Evolutionary conservation across 2,113 vertebrate genomes (phyloP), one percentile per base, ranked within the genome.

Genomic region (Noctilio leporinus): DNA sequence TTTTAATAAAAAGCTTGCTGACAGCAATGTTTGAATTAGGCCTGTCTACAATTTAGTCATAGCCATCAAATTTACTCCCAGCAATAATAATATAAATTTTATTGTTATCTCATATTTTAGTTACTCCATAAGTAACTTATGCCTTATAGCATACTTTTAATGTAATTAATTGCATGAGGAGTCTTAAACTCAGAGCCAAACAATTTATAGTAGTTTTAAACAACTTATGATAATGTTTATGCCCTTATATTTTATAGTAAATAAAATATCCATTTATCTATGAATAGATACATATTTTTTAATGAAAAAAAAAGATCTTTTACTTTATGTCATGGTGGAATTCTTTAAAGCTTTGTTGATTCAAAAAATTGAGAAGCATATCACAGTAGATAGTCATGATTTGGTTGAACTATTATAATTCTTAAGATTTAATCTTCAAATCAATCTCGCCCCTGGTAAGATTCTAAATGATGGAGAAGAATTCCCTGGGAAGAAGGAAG

Each of bases 331-430:
- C 11, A 70, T n/a, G 26, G 19, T 93, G 2, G 20, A 69, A 51
- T 94, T 92, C 55, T 45, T 49, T 62, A 92, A 89, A 92, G 26
- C 11, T 87, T 94, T 81, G 14, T 85, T 92, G 47, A 92, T 51
- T 94, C 0, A 86, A 92, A 78, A 88, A 78, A 24, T 53, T 81
- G 22, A 84, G 76, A 84, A 38, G 35, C 1, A 1, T 73, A 11
- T 67, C 47, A 51, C 14, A 65, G 45, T 47, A 84, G 35, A 45
- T 69, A 86, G 2, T 76, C 35, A 78, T 26, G n/a, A 47, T 86
- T 85, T 75, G 55, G 12, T 92, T 64, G 43, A n/a, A 84, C 10
- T 62, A 55, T 64, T 62, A 55, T 64, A 35, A 17, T 72, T 89
- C 38, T 14, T 83, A 57, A 76, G 12, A 55, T 89, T 89, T 92